A percentile compares a stretch with the other conserved stretches of the same genome.
These are phyloP conservation scores for Alosa sapidissima DNA, from an alignment of 2,797 vertebrate genomes.

Conservation along the genomic window DNA sequence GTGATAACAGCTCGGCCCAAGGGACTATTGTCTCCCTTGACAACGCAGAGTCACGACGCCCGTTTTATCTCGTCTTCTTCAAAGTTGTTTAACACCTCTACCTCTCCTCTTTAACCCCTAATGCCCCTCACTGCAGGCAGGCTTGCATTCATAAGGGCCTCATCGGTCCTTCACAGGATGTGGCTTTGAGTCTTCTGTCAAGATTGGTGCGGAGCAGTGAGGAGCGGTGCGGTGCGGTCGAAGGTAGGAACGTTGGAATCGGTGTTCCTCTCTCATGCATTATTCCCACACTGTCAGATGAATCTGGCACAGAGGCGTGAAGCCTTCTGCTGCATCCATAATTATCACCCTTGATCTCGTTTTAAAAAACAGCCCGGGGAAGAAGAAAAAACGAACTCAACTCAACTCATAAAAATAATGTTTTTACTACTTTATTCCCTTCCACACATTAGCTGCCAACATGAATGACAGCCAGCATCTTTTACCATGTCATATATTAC, in stretches of 20 bases:
- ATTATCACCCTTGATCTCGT: conserved; percentile 13
- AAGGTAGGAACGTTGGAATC: not conserved
- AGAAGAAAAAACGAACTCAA: not conserved
- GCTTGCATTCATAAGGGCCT: not conserved
- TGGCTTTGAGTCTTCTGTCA: not conserved
- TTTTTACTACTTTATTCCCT: not conserved
- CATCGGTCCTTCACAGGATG: not conserved
- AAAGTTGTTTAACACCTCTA: not conserved
- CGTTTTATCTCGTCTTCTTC: not conserved
- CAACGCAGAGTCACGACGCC: not conserved
- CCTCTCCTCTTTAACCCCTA: not conserved
- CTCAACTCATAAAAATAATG: not conserved
- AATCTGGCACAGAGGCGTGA: not conserved
- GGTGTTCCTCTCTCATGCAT: conserved; percentile 11
- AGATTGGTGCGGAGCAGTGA: not conserved
- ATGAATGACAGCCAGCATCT: not conserved
- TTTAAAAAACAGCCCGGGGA: not conserved
- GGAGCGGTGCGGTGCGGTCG: not conserved
- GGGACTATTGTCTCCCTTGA: not conserved
- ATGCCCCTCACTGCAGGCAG: not conserved
- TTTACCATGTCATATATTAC: not conserved
- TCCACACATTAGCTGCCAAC: not conserved
- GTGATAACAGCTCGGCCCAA: not conserved
- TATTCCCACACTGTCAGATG: not conserved
- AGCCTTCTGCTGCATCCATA: not conserved